A percentile compares a stretch with the other conserved stretches of the same genome.
Conservation (phyloP, 2,797 vertebrate species). For the Gymnopithys bicolor region DNA sequence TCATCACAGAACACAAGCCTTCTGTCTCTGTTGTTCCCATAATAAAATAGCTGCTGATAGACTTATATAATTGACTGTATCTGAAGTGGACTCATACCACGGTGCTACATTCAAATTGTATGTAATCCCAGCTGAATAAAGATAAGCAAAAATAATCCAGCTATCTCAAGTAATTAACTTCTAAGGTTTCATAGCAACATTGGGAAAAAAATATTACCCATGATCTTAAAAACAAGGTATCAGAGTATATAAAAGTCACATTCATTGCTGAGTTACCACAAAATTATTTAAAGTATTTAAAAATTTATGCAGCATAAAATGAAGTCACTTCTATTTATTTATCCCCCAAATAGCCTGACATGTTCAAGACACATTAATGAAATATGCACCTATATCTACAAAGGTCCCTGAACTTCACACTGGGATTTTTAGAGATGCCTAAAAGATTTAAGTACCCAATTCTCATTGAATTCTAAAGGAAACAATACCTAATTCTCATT, state of each 20-base stretch:
- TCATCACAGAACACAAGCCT: constrained; percentile 75
- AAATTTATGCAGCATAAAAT: not conserved
- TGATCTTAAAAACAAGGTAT: constrained; percentile 47
- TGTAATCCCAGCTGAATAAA: constrained; percentile 69
- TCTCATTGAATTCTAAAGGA: not conserved
- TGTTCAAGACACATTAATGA: not conserved
- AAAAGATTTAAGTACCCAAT: not conserved
- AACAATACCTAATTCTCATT: not conserved
- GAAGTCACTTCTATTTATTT: not conserved
- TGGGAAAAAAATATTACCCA: constrained; percentile 50
- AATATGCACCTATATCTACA: not conserved
- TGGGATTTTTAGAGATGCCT: not conserved
- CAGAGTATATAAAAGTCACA: not conserved
- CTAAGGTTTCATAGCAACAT: constrained; percentile 54
- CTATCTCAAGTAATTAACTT: constrained; percentile 79
- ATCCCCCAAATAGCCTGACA: not conserved
- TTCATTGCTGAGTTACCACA: not conserved
- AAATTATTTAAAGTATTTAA: constrained; percentile 3
- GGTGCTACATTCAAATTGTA: constrained; percentile 67
- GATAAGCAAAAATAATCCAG: constrained; percentile 77
- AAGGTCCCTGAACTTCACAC: not conserved
- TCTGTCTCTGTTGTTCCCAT: constrained; percentile 77
- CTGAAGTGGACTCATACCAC: constrained; percentile 67
- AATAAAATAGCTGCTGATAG: constrained; percentile 80
- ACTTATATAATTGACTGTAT: constrained; percentile 78